Base-by-base conservation (phyloP, 2,797 vertebrate species). In the Limosa lapponica region DNA sequence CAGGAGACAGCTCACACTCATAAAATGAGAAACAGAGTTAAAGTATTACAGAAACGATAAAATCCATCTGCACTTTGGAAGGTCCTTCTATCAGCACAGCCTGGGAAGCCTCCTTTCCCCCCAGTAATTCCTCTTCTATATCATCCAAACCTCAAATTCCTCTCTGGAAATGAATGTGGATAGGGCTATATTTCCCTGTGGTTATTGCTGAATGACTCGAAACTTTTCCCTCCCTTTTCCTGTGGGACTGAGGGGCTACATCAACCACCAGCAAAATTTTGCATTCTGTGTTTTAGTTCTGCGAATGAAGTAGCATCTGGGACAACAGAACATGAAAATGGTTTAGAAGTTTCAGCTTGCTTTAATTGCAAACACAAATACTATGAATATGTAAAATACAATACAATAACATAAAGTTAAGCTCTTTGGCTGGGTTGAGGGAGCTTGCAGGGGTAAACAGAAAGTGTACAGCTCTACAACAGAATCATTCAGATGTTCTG, bases 81-180 rank as follows among this genome's bases (percentile, higher is more conserved):
- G 58, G 73, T 91, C 43, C n/a, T 87, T 66, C 54, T 70, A 75
- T 54, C 55, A 86, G 67, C 66, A 87, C 51, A 91, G 36, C 77
- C 80, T 94, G 91, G 74, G 93, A 95, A 96, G 80, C 41, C 41
- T 91, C 87, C 85, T 91, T 91, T 65, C 62, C 43, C 66, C 51
- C 46, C 64, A 84, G 43, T 86, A 95, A 94, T 91, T 94, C 85
- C 58, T 83, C 58, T 78, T 88, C 81, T 75, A 1, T 91, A 67
- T 84, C 51, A 87, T 95, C 91, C 89, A 96, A 96, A 88, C 91
- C 94, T 93, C 96, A 96, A 90, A 97, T 95, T 95, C 85, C 69
- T 94, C 85, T 70, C 82, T 96, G 87, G 77, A 93, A 96, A 87
- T 79, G 43, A 93, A 74, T 59, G 59, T 94, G 80, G 89, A 97